Evolutionary conservation across 2,888 invertebrate species (phyloP).

Genomic region (Drosophila infuscata): DNA sequence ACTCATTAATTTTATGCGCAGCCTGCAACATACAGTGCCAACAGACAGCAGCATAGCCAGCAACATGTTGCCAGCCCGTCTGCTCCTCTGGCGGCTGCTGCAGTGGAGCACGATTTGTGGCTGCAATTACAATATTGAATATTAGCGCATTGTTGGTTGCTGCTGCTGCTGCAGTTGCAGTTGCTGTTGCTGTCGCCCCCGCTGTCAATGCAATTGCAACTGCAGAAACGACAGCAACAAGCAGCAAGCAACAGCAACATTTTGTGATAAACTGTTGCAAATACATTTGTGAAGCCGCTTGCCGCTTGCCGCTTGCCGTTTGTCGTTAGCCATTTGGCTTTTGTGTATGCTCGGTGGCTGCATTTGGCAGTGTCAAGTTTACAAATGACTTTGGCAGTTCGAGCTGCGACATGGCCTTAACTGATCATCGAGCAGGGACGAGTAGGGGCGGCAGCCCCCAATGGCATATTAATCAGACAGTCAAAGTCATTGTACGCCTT

Average conservation of each 20-base stretch:
- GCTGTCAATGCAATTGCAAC: conserved; percentile 66
- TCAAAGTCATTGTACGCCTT: conserved; percentile 68
- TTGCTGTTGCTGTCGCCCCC: conserved; percentile 58
- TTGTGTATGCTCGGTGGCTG: conserved; percentile 53
- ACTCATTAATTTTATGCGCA: conserved; percentile 79
- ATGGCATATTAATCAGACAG: conserved; percentile 67
- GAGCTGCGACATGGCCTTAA: conserved; percentile 55
- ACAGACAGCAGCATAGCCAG: conserved; percentile 27
- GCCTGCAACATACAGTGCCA: conserved; percentile 58
- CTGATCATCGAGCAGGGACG: conserved; percentile 52
- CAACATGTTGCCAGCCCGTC: conserved; percentile 68
- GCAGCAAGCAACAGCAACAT: conserved; percentile 37
- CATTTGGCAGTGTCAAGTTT: conserved; percentile 74
- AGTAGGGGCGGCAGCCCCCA: conserved; percentile 2
- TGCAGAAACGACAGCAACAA: conserved; percentile 42
- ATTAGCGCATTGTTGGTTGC: conserved; percentile 76
- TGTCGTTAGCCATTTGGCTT: conserved; percentile 45
- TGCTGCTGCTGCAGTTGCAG: conserved; percentile 31
- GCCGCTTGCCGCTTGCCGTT: conserved; percentile 30
- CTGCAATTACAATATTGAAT: conserved; percentile 82
- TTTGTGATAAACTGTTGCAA: conserved; percentile 78
- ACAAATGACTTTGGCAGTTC: conserved; percentile 72
- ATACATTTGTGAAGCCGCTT: conserved; percentile 73
- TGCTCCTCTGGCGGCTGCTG: conserved; percentile 26
- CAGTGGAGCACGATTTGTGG: conserved; percentile 72